phyloP scores from a whole-genome alignment of 2,888 invertebrate genomes.

The Ochropleura plecta region DNA sequence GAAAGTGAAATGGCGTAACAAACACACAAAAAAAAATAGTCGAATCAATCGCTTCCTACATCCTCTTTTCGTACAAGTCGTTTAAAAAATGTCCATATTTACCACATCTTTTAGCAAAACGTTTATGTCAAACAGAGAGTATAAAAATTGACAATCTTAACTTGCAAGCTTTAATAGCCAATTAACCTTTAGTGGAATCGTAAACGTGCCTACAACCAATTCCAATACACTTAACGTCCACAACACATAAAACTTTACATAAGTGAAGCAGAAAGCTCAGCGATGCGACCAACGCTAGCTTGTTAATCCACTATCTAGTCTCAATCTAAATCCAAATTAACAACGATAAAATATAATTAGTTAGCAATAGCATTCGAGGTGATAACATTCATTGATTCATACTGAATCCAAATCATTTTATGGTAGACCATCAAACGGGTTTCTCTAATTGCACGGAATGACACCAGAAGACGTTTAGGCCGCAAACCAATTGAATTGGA shows the following conservation, averaged over 20 bases:
- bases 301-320: slow-evolving; percentile 36
- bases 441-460: slow-evolving; percentile 65
- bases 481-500: slow-evolving; percentile 76
- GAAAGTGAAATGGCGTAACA: too few relatives aligned
- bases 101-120: slow-evolving; percentile 17
- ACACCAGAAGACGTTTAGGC: slow-evolving; percentile 67
- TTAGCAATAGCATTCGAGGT: slow-evolving; percentile 39
- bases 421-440: slow-evolving; percentile 57
- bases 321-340: slow-evolving; percentile 47
- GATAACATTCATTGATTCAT: slow-evolving; percentile 36
- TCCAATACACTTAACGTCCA: slow-evolving; percentile 36
- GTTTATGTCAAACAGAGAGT: slow-evolving; percentile 19
- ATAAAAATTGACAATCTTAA: slow-evolving; percentile 40
- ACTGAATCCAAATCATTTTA: slow-evolving; percentile 43
- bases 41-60: too few relatives aligned
- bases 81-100: background rate
- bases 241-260: slow-evolving; percentile 36
- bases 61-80: too few relatives aligned
- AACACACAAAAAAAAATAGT: too few relatives aligned
- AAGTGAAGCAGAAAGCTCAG: slow-evolving; percentile 35
- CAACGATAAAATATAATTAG: slow-evolving; percentile 52
- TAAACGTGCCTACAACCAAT: slow-evolving; percentile 48
- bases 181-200: slow-evolving; percentile 56
- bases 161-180: slow-evolving; percentile 40
- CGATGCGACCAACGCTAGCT: slow-evolving; percentile 20